Evolutionary conservation across 2,888 invertebrate species (phyloP).

Genomic region (Exocentrus adspersus): DNA sequence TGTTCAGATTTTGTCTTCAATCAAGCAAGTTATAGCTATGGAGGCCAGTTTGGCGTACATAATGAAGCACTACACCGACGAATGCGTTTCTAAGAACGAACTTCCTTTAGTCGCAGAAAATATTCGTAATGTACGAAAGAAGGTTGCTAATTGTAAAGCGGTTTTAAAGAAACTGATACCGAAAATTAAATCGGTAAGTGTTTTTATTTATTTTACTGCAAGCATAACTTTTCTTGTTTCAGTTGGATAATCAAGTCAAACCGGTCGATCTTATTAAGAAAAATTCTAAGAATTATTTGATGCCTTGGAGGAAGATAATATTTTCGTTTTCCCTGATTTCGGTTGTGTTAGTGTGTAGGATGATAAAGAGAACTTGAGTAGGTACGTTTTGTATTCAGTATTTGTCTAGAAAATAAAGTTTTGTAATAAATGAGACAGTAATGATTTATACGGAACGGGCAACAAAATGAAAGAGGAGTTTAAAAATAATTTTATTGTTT

Average conservation of each 20-base stretch:
- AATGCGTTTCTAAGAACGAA: conserved; percentile 35
- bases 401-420: background rate
- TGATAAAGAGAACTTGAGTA: conserved; percentile 10
- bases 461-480: conserved; percentile 29
- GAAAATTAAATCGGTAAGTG: conserved; percentile 41
- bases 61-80: conserved; percentile 61
- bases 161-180: conserved; percentile 30
- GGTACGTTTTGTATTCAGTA: background rate
- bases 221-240: conserved; percentile 46
- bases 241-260: conserved; percentile 65
- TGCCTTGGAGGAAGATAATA: conserved; percentile 48
- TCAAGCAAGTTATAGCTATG: conserved; percentile 70
- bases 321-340: conserved; percentile 36
- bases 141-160: conserved; percentile 29
- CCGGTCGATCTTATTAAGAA: conserved; percentile 66
- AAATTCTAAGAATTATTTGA: conserved; percentile 35
- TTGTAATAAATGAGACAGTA: background rate
- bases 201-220: background rate
- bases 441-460: too few species aligned
- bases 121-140: conserved; percentile 31
- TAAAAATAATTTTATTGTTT: conserved; percentile 58
- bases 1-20: conserved; percentile 66
- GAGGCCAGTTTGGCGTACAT: conserved; percentile 69
- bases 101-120: conserved; percentile 30
- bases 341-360: conserved; percentile 24